A percentile compares a stretch with the other conserved stretches of the same genome.
These are phyloP conservation scores for Ceratitis capitata DNA, from an alignment of 1,140 invertebrate genomes.

Conservation along the genomic window DNA sequence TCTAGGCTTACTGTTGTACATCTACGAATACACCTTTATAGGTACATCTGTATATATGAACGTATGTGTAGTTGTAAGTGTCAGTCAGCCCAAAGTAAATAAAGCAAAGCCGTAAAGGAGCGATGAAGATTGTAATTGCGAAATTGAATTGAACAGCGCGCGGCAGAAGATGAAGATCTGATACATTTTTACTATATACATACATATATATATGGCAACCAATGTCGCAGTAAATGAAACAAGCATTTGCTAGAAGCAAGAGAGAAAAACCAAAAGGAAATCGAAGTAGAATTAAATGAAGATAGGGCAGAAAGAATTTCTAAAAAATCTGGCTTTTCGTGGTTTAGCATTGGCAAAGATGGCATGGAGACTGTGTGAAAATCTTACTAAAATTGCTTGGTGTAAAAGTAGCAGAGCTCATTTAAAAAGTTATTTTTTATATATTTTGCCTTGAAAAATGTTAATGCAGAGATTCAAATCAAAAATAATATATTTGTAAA, in stretches of 20 bases:
- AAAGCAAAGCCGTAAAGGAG: constrained; percentile 3
- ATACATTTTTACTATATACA: too few relatives aligned
- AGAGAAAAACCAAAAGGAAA: not conserved
- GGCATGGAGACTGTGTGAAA: too few relatives aligned
- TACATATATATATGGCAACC: too few relatives aligned
- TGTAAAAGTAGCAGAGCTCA: not conserved
- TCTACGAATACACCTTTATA: not conserved
- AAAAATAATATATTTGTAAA: too few relatives aligned
- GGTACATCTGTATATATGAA: not conserved
- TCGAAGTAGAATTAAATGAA: too few relatives aligned
- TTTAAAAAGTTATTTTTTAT: too few relatives aligned
- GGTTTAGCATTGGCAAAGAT: too few relatives aligned
- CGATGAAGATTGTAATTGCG: constrained; percentile 5
- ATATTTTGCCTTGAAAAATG: too few relatives aligned
- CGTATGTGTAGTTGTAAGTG: not conserved
- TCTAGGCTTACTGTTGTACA: not conserved
- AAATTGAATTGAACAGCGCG: constrained; percentile 17
- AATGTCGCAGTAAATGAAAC: not conserved
- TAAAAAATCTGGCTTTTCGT: too few relatives aligned
- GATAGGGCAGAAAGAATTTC: too few relatives aligned
- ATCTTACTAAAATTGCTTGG: too few relatives aligned
- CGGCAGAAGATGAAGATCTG: not conserved
- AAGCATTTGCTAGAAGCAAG: not conserved
- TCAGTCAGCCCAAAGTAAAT: not conserved
- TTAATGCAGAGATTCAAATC: too few relatives aligned